phyloP scores from a whole-genome alignment of 2,888 invertebrate species.

The Crepidodera aurea region DNA sequence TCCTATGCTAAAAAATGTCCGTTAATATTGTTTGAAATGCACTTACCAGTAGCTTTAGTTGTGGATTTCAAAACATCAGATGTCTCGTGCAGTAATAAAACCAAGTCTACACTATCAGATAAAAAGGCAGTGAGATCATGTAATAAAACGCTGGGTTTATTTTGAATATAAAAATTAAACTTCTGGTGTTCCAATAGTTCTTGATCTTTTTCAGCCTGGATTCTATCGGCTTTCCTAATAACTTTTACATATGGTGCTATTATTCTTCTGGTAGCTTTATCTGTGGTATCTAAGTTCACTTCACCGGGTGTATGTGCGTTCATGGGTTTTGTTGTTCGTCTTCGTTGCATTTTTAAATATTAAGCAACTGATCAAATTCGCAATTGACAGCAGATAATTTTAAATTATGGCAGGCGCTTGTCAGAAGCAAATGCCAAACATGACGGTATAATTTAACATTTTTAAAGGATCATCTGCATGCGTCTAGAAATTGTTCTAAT shows the following conservation, averaged over 20 bases:
- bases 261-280: constrained; percentile 66
- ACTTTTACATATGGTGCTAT: constrained; percentile 67
- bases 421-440: no score
- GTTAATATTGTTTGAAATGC: no score
- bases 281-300: constrained; percentile 52
- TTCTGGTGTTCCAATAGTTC: constrained; percentile 49
- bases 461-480: no score
- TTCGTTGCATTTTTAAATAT: constrained; percentile 30
- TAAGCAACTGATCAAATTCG: background rate
- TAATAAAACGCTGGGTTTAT: constrained; percentile 57
- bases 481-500: no score
- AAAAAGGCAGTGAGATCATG: constrained; percentile 61
- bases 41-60: constrained; percentile 61
- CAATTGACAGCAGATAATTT: background rate
- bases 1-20: no score
- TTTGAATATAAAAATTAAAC: constrained; percentile 57
- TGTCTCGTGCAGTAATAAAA: constrained; percentile 66
- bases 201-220: constrained; percentile 41
- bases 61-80: constrained; percentile 66
- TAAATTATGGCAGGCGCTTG: no score
- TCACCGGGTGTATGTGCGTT: constrained; percentile 27
- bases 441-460: no score
- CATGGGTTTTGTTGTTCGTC: constrained; percentile 39
- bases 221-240: constrained; percentile 51
- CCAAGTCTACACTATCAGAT: constrained; percentile 67